Conservation (phyloP, 2,113 vertebrate genomes). For the Cochlearius cochlearius region DNA sequence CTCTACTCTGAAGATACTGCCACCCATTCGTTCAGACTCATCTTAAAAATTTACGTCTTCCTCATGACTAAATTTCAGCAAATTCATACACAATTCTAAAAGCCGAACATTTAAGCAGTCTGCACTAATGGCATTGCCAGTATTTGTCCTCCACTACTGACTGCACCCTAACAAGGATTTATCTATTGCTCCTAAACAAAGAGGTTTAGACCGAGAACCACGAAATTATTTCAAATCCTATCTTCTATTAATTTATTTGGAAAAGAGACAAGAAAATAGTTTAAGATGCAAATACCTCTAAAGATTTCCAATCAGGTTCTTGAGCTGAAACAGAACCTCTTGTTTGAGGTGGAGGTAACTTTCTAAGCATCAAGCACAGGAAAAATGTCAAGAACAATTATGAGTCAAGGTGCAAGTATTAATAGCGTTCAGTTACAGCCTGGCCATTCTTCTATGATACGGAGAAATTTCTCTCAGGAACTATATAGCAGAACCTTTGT, state of each 20-base stretch:
- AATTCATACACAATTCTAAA: neutral
- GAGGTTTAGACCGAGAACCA: neutral
- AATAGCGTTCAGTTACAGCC: neutral
- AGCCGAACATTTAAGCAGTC: neutral
- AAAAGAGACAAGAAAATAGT: neutral
- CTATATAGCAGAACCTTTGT: neutral
- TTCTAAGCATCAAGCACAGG: neutral
- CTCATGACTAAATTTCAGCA: neutral
- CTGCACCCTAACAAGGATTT: neutral
- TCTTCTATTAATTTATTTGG: neutral
- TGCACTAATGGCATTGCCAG: neutral
- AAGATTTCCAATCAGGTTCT: neutral
- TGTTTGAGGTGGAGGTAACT: neutral
- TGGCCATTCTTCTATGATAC: neutral
- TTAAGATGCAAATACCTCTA: neutral
- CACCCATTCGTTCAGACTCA: neutral
- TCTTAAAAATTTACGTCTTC: neutral
- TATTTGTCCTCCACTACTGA: neutral
- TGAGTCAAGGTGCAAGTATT: neutral
- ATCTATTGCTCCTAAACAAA: neutral
- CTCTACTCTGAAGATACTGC: neutral
- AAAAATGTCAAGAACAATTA: neutral
- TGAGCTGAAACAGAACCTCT: neutral
- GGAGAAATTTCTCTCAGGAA: neutral
- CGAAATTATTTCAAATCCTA: neutral